Evolutionary conservation across 2,797 vertebrate genomes (phyloP), one percentile per base, ranked within the genome.

Genomic region (Myotis myotis): DNA sequence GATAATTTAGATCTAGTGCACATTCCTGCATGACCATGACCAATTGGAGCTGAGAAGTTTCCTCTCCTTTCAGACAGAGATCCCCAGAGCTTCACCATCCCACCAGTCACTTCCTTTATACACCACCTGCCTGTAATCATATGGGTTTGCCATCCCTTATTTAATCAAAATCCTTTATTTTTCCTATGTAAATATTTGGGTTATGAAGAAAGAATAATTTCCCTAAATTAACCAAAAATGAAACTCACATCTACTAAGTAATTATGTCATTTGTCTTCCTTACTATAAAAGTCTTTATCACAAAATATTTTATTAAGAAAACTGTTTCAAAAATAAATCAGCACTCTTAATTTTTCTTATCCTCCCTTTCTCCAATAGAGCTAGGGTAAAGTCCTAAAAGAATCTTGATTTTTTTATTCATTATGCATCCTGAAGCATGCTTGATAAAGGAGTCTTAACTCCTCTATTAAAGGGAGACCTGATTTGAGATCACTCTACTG

Each of bases 261-360:
- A 64, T 84, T 10, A 30, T 75, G 57, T 38, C 15, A 8, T 81
- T 36, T 51, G 2, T 79, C 23, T 82, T 74, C 23, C 16, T 87
- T 81, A 22, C 1, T 55, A 30, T 41, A 28, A 25, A 85, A 57
- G 72, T 5, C 4, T 25, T 44, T 23, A 62, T 23, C 96, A 84
- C 68, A 78, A 53, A 95, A 85, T 97, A 91, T 97, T 97, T 98
- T 97, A 97, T 86, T 97, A 98, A 97, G 97, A 97, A 97, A 96
- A 97, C 95, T 89, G 95, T 95, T 85, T 82, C 49, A 93, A 82
- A 94, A 82, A 53, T 95, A 93, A 78, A 92, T 98, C 98, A 98
- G 98, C 98, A 98, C 98, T 98, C 97, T 98, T 98, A 15, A 2
- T 96, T 97, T 97, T 97, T 85, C 82, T 89, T 84, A 85, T 80